Base-by-base conservation (phyloP, 2,888 invertebrate genomes). In the Hemicrepidius hirtus region DNA sequence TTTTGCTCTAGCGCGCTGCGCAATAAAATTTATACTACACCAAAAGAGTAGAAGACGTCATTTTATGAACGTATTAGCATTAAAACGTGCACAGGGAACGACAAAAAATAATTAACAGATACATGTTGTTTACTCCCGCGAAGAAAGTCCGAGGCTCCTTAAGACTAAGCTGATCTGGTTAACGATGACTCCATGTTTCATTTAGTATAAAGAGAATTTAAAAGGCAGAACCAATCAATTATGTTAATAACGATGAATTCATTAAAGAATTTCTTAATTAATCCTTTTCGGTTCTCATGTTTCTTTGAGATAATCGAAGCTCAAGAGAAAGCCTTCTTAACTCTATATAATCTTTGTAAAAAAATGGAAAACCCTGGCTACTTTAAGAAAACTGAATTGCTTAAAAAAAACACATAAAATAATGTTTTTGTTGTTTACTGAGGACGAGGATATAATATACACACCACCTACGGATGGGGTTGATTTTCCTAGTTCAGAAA, bases 151-250 rank as follows among this genome's bases (percentile, higher is more conserved):
- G 4, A n/a, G 7, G 20, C 49, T 13, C 44, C 5, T 44, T 32
- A 32, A n/a, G 18, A 35, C 16, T 18, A 18, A 7, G n/a, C 28
- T 13, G 50, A 64, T 49, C 64, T 50, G 50, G 20, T 64, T 64
- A 50, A 35, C 12, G 37, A 50, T 32, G 50, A 67, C 59, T 49
- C 49, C 68, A 60, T 68, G 46, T 59, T 59, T 32, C 32, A 55
- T 62, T 68, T 35, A 60, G 35, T 68, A 6, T 20, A 60, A 57
- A 10, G 28, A 24, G 35, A 62, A 60, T 35, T 68, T 62, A 69
- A 69, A 69, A 55, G 35, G 59, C 35, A 63, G 44, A 64, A 55
- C 63, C 55, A 64, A 69, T 64, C 69, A 69, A 69, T 69, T 64
- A 63, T 53, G 41, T 9, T 63, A 62, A 68, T 46, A 53, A 41